Percentiles rank a stretch among this genome's conserved stretches.
These are phyloP conservation scores for Hippolais icterina DNA, from an alignment of 2,113 vertebrate species.

Conservation along the genomic window DNA sequence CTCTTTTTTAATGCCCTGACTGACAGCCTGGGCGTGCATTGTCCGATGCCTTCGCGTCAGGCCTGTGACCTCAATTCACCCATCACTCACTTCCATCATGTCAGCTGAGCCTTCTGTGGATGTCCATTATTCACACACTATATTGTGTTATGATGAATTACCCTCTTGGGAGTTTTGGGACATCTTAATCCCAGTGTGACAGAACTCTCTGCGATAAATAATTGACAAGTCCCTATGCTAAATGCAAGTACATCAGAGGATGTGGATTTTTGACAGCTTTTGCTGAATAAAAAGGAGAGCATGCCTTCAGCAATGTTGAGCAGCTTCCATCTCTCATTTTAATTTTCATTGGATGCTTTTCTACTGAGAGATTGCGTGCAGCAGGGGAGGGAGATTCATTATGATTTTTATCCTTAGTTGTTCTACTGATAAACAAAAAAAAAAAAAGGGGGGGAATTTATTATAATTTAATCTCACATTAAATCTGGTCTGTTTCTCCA, in stretches of 20 bases:
- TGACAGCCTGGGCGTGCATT: conserved; percentile 59
- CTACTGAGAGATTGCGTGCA: neutral
- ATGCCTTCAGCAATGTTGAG: neutral
- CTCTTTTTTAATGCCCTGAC: conserved; percentile 49
- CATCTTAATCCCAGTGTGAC: conserved; percentile 77
- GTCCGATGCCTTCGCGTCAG: conserved; percentile 52
- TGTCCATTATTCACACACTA: conserved; percentile 59
- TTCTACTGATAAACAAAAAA: conserved; percentile 2
- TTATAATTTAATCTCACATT: conserved; percentile 2
- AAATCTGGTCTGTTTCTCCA: conserved; percentile 1
- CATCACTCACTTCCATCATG: conserved; percentile 64
- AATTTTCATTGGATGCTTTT: conserved; percentile 30
- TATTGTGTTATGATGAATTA: conserved; percentile 77
- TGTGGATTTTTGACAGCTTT: conserved; percentile 72
- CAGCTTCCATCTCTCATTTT: conserved; percentile 24
- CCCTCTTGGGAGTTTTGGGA: conserved; percentile 69
- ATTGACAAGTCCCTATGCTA: conserved; percentile 58
- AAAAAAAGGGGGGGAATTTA: neutral
- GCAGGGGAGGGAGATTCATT: neutral
- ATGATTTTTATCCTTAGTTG: conserved; percentile 3
- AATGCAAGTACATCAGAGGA: conserved; percentile 62
- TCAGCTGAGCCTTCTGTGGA: conserved; percentile 63
- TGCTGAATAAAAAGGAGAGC: conserved; percentile 3
- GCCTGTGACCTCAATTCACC: conserved; percentile 59
- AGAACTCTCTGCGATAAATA: conserved; percentile 72